Evolutionary conservation across 1,140 invertebrate genomes (phyloP).

Genomic region (Drosophila tsacasi): DNA sequence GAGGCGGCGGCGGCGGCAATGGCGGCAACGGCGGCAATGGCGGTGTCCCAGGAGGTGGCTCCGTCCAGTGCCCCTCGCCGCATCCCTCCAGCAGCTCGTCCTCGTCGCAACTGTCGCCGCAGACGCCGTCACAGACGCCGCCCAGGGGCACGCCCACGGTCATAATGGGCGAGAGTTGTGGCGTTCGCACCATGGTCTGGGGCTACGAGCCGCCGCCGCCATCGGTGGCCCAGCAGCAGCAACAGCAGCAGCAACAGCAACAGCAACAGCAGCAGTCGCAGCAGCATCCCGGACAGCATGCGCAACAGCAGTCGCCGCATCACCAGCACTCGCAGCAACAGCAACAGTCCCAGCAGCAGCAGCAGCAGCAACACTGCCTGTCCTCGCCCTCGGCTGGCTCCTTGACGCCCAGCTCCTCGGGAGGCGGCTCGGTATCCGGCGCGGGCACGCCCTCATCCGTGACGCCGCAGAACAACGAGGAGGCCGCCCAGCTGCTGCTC

Average conservation of each 20-base stretch:
- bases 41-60: constrained; percentile 17
- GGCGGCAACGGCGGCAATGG: constrained; percentile 15
- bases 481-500: constrained; percentile 92
- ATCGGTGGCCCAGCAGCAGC: constrained; percentile 51
- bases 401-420: constrained; percentile 81
- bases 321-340: constrained; percentile 75
- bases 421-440: constrained; percentile 59
- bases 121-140: constrained; percentile 87
- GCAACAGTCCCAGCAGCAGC: constrained; percentile 84
- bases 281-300: constrained; percentile 50
- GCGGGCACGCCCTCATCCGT: constrained; percentile 30
- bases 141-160: constrained; percentile 92
- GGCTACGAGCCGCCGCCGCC: constrained; percentile 83
- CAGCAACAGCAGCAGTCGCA: constrained; percentile 53
- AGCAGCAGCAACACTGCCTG: constrained; percentile 71
- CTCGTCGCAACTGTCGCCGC: constrained; percentile 86
- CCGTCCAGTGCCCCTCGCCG: constrained; percentile 83
- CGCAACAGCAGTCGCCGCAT: constrained; percentile 47
- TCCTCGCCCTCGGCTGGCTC: constrained; percentile 77
- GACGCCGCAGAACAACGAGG: constrained; percentile 88
- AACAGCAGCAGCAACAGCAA: constrained; percentile 38
- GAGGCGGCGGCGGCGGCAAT: constrained; percentile 9
- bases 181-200: constrained; percentile 96
- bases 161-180: constrained; percentile 95
- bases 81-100: constrained; percentile 81